Conservation (phyloP, 2,113 vertebrate species). For the mouse (Mus musculus) region DNA sequence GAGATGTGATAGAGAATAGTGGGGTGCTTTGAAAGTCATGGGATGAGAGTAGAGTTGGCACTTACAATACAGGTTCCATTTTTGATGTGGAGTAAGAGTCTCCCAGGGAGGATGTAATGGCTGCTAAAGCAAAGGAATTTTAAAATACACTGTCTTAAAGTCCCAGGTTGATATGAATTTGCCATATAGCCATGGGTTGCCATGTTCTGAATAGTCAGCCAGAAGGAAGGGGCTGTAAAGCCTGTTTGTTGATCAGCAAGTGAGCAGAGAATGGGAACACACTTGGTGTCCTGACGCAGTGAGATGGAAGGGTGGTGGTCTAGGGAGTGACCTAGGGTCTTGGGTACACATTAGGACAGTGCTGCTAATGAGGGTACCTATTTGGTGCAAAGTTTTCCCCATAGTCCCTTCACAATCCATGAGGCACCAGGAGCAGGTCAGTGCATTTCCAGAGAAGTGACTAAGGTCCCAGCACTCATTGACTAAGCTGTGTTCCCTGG, state of each 20-base stretch:
- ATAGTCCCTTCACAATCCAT: too few species aligned
- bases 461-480: too few species aligned
- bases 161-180: background rate
- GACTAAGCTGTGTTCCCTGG: background rate
- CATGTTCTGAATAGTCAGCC: background rate
- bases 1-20: background rate
- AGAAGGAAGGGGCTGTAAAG: background rate
- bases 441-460: background rate
- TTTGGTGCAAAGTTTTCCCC: background rate
- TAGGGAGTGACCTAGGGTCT: background rate
- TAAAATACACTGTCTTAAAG: background rate
- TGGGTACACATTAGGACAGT: too few species aligned
- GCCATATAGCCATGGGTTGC: background rate
- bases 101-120: too few species aligned
- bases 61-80: background rate
- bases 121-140: background rate
- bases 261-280: background rate
- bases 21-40: background rate
- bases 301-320: background rate
- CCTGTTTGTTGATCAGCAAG: too few species aligned
- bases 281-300: background rate
- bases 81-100: background rate
- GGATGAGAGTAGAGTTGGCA: too few species aligned
- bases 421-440: background rate
- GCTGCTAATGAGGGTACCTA: fast-evolving